These are phyloP conservation scores for Chelidonichthys spinosus DNA, from an alignment of 2,797 vertebrate species.

Conservation along the genomic window DNA sequence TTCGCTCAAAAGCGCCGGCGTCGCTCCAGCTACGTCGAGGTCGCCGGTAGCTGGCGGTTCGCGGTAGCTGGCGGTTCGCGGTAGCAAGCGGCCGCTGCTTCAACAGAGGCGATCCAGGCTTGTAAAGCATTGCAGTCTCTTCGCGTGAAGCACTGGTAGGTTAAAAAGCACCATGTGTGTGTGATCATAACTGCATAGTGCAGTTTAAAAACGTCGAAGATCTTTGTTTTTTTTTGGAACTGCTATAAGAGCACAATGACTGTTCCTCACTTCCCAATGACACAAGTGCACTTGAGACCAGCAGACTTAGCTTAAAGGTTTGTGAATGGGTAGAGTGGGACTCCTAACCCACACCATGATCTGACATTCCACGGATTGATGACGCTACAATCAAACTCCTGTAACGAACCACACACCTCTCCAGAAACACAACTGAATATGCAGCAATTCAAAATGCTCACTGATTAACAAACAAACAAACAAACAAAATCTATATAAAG, in stretches of 20 bases:
- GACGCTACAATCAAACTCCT: conserved; percentile 71
- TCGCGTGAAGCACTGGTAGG: conserved; percentile 46
- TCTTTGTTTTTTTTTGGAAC: conserved; percentile 21
- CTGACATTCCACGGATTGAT: conserved; percentile 69
- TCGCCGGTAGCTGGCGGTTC: conserved; percentile 23
- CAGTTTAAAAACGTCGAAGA: too few relatives aligned
- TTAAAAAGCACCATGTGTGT: conserved; percentile 54
- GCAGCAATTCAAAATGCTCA: conserved; percentile 71
- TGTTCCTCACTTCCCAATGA: conserved; percentile 48
- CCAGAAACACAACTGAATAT: conserved; percentile 70
- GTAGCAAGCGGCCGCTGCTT: conserved; percentile 26
- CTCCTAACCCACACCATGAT: conserved; percentile 54
- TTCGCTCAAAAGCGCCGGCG: conserved; percentile 55
- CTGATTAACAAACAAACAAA: conserved; percentile 48
- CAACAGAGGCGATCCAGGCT: conserved; percentile 35
- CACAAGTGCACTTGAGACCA: conserved; percentile 79
- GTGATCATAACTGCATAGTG: conserved; percentile 6
- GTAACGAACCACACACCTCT: conserved; percentile 51
- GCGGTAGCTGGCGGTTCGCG: conserved; percentile 5
- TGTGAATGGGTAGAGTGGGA: conserved; percentile 46
- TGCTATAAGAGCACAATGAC: conserved; percentile 50
- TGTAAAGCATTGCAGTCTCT: conserved; percentile 25
- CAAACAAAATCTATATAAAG: conserved; percentile 56
- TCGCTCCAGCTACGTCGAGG: conserved; percentile 34
- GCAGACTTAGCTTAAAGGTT: conserved; percentile 62